phyloP scores from a whole-genome alignment of 2,888 invertebrate genomes.

The Operophtera brumata region DNA sequence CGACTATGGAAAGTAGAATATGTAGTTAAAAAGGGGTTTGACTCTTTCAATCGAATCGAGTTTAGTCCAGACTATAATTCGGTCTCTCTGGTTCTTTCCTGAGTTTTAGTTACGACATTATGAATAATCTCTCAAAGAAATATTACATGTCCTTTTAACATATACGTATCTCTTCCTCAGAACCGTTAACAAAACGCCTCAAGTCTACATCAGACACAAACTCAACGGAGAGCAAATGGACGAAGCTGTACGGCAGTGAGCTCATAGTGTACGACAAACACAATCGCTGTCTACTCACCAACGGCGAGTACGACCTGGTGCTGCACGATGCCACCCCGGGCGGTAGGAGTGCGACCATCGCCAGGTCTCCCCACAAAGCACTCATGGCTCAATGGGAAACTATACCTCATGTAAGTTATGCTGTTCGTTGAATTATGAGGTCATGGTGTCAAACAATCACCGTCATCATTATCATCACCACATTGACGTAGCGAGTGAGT shows the following conservation, averaged over 20 bases:
- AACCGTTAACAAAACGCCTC: slow-evolving; percentile 86
- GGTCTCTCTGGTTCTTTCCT: too few species aligned
- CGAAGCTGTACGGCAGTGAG: slow-evolving; percentile 87
- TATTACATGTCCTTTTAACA: too few species aligned
- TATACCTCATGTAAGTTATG: slow-evolving; percentile 76
- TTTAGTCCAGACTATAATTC: too few species aligned
- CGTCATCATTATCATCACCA: too few species aligned
- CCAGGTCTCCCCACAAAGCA: slow-evolving; percentile 74
- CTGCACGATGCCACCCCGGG: slow-evolving; percentile 89
- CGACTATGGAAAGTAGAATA: too few species aligned
- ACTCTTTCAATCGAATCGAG: too few species aligned
- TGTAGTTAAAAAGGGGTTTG: too few species aligned
- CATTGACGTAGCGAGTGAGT: too few species aligned
- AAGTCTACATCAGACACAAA: slow-evolving; percentile 77
- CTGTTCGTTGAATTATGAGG: too few species aligned
- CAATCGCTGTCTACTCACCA: slow-evolving; percentile 90
- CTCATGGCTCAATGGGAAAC: slow-evolving; percentile 82
- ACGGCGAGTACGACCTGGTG: slow-evolving; percentile 94
- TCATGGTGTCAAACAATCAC: too few species aligned
- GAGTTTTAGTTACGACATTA: too few species aligned
- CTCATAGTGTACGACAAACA: slow-evolving; percentile 94
- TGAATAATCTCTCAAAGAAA: too few species aligned
- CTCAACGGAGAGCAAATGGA: slow-evolving; percentile 69
- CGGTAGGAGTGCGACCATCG: slow-evolving; percentile 70
- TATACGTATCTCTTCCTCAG: slow-evolving; percentile 53